Conservation (phyloP, 1,140 invertebrate genomes). For the Solenopsis fugax region DNA sequence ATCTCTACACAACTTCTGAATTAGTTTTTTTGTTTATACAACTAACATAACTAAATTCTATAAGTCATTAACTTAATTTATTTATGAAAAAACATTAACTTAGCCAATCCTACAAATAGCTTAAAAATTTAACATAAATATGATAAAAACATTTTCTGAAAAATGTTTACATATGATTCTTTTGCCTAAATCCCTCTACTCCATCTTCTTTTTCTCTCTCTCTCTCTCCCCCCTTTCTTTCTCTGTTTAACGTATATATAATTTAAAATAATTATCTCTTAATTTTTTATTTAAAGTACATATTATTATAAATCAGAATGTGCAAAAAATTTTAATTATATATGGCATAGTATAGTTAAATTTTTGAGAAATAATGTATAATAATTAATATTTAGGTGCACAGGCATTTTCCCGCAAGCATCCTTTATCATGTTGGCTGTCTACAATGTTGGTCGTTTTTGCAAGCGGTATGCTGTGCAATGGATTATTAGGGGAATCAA, state of each 20-base stretch:
- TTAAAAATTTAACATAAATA: slow-evolving; percentile 40
- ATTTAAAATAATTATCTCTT: slow-evolving; percentile 4
- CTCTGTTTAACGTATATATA: neutral
- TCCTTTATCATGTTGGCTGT: slow-evolving; percentile 98
- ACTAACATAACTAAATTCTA: too few species aligned
- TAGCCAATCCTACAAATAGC: neutral
- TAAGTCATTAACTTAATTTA: too few species aligned
- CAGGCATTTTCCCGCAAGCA: slow-evolving; percentile 98
- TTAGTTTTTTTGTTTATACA: too few species aligned
- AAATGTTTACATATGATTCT: slow-evolving; percentile 14
- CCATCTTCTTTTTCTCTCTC: neutral
- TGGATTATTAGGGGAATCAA: slow-evolving; percentile 97
- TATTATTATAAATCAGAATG: neutral
- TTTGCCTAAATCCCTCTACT: neutral
- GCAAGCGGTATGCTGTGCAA: slow-evolving; percentile 98
- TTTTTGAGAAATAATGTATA: neutral
- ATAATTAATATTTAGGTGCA: slow-evolving; percentile 89
- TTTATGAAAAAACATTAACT: too few species aligned
- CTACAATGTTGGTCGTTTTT: slow-evolving; percentile 99
- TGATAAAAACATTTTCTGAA: neutral
- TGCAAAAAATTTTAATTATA: neutral
- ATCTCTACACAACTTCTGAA: too few species aligned
- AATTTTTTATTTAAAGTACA: neutral
- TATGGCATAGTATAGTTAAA: neutral
- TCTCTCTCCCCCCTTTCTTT: neutral